Evolutionary conservation across 2,113 vertebrate genomes (phyloP), one percentile per base, ranked within the genome.

Genomic region (Thinocorus orbignyianus): DNA sequence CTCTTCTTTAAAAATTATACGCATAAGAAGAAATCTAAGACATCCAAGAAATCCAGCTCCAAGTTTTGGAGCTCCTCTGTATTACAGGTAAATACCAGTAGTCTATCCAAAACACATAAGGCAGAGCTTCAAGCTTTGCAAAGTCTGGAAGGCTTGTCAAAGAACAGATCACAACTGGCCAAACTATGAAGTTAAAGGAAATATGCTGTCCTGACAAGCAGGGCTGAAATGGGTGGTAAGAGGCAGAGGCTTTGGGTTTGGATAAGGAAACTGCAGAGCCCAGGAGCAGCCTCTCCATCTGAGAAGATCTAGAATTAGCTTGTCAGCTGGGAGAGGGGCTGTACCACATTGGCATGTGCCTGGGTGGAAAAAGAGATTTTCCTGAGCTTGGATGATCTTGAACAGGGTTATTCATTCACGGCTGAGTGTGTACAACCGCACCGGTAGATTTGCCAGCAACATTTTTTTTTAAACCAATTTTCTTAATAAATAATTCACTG

Each of bases 401-500:
- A 95, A 89, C 10, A 48, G 37, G 7, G 39, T 91, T 92, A 93
- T 93, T 95, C 83, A 95, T 91, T 93, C 69, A 84, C 52, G 41
- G 5, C 14, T 84, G 54, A 86, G 26, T 69, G 17, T 46, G 46
- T 71, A 39, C 2, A 5, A 71, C 24, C 0, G 0, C 51, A 68
- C 18, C 0, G 3, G 35, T 78, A 79, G n/a, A 52, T 81, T 87
- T 92, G 48, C 73, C 84, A 92, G 69, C 51, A 89, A 35, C 42
- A n/a, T n/a, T 15, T 41, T 51, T 94, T 94, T 88, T 81, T 2
- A 81, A 87, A 79, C 8, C 1, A 18, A 26, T 57, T 76, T 92
- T 81, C 69, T 30, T 79, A 76, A 92, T 92, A 96, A 93, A 93
- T 96, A 88, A 83, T 80, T 93, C 69, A 80, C 19, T 90, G 54